Percentiles rank a stretch among this genome's conserved stretches.
Evolutionary conservation across 2,113 vertebrate genomes (phyloP).

Genomic region (Corvus hawaiiensis): DNA sequence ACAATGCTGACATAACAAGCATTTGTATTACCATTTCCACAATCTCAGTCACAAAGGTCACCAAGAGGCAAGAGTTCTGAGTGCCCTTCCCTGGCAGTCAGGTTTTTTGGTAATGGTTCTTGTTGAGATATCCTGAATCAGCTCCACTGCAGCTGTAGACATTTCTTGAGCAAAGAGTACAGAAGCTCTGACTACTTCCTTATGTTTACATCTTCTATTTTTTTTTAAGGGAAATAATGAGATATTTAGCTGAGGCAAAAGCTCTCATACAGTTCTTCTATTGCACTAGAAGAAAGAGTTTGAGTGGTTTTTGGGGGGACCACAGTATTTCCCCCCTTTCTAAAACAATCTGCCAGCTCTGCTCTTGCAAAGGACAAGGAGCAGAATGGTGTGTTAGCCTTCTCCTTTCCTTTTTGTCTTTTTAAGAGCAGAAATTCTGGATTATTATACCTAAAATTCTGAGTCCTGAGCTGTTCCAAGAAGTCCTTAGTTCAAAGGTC

Average conservation of each 20-base stretch:
- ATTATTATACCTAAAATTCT: not conserved
- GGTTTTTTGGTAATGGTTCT: not conserved
- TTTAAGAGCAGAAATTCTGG: not conserved
- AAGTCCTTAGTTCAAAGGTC: not conserved
- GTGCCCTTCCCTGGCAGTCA: not conserved
- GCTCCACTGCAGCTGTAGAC: not conserved
- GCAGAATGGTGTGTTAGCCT: not conserved
- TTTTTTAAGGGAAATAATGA: not conserved
- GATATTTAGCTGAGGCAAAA: not conserved
- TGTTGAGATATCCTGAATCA: not conserved
- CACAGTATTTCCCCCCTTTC: not conserved
- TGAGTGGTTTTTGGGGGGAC: not conserved
- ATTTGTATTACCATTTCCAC: not conserved
- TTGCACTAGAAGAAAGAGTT: not conserved
- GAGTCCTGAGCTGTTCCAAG: not conserved
- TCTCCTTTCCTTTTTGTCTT: not conserved
- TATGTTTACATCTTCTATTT: not conserved
- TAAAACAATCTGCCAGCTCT: not conserved
- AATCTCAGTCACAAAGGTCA: not conserved
- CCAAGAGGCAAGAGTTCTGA: not conserved
- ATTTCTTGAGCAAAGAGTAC: not conserved
- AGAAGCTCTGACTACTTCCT: not conserved
- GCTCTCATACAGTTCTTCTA: not conserved
- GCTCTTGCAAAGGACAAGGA: not conserved
- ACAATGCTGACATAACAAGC: not conserved